Percentiles rank a stretch among this genome's conserved stretches.
Evolutionary conservation across 2,888 invertebrate species (phyloP).

Genomic region (Chrysolina oricalcia): DNA sequence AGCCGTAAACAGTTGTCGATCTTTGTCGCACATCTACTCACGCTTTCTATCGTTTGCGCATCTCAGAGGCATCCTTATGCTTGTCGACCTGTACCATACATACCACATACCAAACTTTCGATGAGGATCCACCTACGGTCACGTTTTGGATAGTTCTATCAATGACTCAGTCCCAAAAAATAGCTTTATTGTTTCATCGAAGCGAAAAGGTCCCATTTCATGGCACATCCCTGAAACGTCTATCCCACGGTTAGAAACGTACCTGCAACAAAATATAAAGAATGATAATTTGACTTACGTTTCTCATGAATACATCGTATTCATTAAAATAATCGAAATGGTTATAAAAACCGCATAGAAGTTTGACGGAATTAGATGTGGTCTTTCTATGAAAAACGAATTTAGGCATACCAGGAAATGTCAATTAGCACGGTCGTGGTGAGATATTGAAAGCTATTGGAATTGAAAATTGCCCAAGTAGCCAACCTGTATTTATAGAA

Average conservation of each 20-base stretch:
- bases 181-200: too few relatives aligned
- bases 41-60: too few relatives aligned
- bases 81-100: too few relatives aligned
- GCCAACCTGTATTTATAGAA: too few relatives aligned
- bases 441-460: background rate
- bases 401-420: background rate
- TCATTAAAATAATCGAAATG: background rate
- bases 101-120: too few relatives aligned
- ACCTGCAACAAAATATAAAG: constrained; percentile 9
- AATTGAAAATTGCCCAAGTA: background rate
- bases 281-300: background rate
- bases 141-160: too few relatives aligned
- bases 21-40: too few relatives aligned
- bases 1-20: too few relatives aligned
- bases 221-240: background rate
- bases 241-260: background rate
- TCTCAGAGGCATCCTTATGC: too few relatives aligned
- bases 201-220: background rate
- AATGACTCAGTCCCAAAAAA: too few relatives aligned
- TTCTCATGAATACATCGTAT: background rate
- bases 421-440: background rate
- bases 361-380: background rate
- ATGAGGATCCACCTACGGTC: too few relatives aligned
- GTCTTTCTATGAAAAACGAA: background rate
- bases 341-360: background rate